Base-by-base conservation (phyloP, 2,113 vertebrate species). In the Lepisosteus oculatus region DNA sequence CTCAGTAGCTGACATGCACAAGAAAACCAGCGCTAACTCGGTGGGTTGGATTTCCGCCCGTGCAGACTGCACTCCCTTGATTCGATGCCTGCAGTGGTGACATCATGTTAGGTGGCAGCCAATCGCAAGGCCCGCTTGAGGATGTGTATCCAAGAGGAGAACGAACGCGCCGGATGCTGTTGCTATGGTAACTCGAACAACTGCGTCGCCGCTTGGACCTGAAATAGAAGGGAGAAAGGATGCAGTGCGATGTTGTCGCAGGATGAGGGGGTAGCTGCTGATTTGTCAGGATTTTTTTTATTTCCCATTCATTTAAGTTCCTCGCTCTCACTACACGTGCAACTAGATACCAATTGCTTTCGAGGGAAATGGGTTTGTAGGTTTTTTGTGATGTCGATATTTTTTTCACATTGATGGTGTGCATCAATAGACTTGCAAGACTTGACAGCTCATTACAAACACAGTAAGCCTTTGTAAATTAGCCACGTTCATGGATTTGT, bases 181-280 rank as follows among this genome's bases (percentile, higher is more conserved):
- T 91, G 81, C 88, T 83, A 91, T 91, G 88, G 92, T 71, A 90
- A 92, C 89, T 55, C 73, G 68, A 77, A 54, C 78, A 79, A 78
- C 72, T 64, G 67, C 68, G 64, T 73, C 74, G 68, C 73, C 72
- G 59, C 68, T 29, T 65, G 64, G 66, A 73, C 78, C 76, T 80
- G 63, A 77, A 73, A 65, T 45, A 13, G 43, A 42, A 72, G 71
- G 68, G 7, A 14, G 2, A 13, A 61, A 1, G 59, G 59, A 61
- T 61, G 14, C 59, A 11, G 59, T 51, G 47, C 47, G 5, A 6
- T 9, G 47, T 9, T 6, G 47, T 51, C 5, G 47, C 47, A 51
- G 47, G 47, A 51, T 5, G 5, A 51, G 47, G 47, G 47, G 47
- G 5, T 51, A 9, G 47, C 47, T 6, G 5, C 9, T 51, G 47